Evolutionary conservation across 2,888 invertebrate genomes (phyloP).

Genomic region (Pyrrhia umbra): DNA sequence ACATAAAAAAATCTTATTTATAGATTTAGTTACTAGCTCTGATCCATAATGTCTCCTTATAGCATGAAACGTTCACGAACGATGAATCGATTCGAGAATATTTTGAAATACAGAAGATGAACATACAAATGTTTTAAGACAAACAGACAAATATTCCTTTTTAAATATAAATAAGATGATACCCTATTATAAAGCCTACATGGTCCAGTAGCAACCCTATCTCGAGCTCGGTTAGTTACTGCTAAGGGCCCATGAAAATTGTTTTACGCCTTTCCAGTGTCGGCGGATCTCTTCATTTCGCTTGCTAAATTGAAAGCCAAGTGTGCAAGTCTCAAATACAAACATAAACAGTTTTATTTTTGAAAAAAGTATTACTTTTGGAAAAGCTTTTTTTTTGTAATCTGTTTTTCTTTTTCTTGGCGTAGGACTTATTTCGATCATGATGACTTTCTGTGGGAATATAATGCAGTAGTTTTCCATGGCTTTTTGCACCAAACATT

Average conservation of each 20-base stretch:
- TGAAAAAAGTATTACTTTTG: slow-evolving; percentile 13
- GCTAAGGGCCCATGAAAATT: slow-evolving; percentile 85
- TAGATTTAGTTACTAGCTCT: no score
- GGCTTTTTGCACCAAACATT: no score
- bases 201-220: slow-evolving; percentile 71
- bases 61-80: no score
- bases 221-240: slow-evolving; percentile 76
- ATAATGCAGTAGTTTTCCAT: no score
- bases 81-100: no score
- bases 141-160: no score
- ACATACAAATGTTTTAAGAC: neutral
- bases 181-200: neutral
- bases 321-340: slow-evolving; percentile 42
- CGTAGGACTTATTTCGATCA: no score
- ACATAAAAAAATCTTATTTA: no score
- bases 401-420: neutral
- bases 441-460: no score
- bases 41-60: no score
- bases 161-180: neutral
- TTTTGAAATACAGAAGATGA: no score
- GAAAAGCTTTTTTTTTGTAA: neutral
- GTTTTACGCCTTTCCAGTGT: slow-evolving; percentile 89
- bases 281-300: slow-evolving; percentile 82
- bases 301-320: slow-evolving; percentile 78
- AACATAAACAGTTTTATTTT: slow-evolving; percentile 36